These are phyloP conservation scores for Amblyjoppa proteus DNA, from an alignment of 2,888 invertebrate genomes.

Conservation along the genomic window DNA sequence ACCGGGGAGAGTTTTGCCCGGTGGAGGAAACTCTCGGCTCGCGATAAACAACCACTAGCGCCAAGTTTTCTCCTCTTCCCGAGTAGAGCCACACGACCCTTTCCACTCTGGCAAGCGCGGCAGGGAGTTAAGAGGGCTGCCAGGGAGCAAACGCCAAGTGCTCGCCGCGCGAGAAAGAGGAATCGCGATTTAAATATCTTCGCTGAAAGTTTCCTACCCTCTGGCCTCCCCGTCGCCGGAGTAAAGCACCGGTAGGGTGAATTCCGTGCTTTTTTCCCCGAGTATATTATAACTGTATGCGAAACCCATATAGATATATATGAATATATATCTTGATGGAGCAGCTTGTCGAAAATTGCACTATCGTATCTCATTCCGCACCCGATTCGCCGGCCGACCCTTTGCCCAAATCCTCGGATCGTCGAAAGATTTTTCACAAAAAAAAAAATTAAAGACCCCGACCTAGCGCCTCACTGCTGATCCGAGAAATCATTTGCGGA, in stretches of 20 bases:
- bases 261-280: conserved; percentile 15
- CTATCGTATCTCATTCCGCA: conserved; percentile 51
- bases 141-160: conserved; percentile 59
- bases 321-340: conserved; percentile 68
- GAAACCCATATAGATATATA: conserved; percentile 1
- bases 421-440: conserved; percentile 43
- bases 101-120: conserved; percentile 31
- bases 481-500: conserved; percentile 29
- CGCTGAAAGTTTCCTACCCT: conserved; percentile 71
- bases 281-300: conserved; percentile 9
- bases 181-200: conserved; percentile 76
- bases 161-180: conserved; percentile 60
- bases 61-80: conserved; percentile 59
- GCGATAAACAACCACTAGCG: conserved; percentile 65
- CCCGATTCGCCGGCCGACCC: conserved; percentile 31
- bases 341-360: conserved; percentile 74
- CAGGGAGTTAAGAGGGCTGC: conserved; percentile 37
- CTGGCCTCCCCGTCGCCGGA: not conserved
- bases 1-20: conserved; percentile 29
- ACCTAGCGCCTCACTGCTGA: not conserved
- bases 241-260: conserved; percentile 28
- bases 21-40: conserved; percentile 45
- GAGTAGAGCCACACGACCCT: conserved; percentile 36
- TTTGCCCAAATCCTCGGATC: conserved; percentile 42
- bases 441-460: conserved; percentile 48